Conservation (phyloP, 2,888 invertebrate genomes). For the Cephus pygmeus region DNA sequence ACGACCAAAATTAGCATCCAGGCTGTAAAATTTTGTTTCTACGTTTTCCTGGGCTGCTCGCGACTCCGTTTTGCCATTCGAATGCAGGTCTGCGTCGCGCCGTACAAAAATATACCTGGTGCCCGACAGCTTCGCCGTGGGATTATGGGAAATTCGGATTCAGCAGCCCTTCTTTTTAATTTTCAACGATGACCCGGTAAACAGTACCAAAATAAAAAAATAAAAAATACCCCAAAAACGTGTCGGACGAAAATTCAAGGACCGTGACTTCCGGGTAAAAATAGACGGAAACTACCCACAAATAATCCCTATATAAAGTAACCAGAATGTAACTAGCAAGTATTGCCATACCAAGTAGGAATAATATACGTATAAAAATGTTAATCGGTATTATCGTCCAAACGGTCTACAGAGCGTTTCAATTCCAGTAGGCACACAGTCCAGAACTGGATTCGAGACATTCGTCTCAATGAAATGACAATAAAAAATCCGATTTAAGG, state of each 20-base stretch:
- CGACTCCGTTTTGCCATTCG: neutral
- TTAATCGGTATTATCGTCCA: neutral
- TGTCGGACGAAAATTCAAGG: neutral
- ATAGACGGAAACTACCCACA: neutral
- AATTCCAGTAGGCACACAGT: neutral
- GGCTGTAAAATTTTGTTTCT: neutral
- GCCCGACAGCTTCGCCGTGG: too few relatives aligned
- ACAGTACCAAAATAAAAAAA: too few relatives aligned
- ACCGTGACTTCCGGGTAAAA: neutral
- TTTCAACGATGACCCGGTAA: too few relatives aligned
- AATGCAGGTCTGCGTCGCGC: neutral
- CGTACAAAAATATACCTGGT: neutral
- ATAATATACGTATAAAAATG: neutral
- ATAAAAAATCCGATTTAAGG: neutral
- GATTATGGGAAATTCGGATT: neutral
- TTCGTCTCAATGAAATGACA: neutral
- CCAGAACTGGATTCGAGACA: neutral
- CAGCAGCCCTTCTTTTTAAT: too few relatives aligned
- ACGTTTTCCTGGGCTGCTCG: neutral
- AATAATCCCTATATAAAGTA: neutral
- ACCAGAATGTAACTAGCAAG: neutral
- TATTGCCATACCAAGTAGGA: neutral
- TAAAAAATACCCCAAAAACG: neutral
- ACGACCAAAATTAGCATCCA: neutral
- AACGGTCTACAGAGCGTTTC: rapidly evolving